These are phyloP conservation scores for Taxidea taxus DNA, from an alignment of 2,113 vertebrate species.

Conservation along the genomic window DNA sequence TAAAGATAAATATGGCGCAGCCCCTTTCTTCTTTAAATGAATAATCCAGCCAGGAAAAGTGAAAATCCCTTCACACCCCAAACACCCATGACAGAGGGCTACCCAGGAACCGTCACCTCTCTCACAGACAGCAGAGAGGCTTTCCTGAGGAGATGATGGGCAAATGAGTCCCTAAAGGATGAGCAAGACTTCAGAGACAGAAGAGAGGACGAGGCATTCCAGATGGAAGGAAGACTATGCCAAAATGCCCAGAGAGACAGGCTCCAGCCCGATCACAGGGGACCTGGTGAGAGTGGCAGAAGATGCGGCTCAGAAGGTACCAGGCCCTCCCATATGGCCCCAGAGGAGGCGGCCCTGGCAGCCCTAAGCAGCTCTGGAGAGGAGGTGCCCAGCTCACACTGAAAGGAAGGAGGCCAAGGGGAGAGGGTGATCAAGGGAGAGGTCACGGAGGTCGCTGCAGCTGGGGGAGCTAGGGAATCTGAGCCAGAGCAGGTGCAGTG, in stretches of 20 bases:
- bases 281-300: not conserved
- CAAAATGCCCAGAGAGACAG: not conserved
- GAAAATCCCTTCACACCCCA: not conserved
- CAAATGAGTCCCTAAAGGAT: not conserved
- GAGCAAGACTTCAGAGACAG: not conserved
- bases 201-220: not conserved
- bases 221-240: not conserved
- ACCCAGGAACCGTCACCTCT: not conserved
- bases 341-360: accelerated
- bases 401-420: not conserved
- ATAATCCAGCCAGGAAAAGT: not conserved
- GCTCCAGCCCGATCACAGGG: not conserved
- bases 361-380: not conserved
- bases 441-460: not conserved
- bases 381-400: not conserved
- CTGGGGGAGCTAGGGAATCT: accelerated
- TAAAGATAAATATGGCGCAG: not conserved
- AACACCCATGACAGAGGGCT: not conserved
- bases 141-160: not conserved
- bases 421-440: not conserved
- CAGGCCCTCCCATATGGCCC: not conserved
- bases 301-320: not conserved
- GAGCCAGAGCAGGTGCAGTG: not conserved
- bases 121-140: not conserved
- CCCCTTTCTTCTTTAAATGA: not conserved